These are phyloP conservation scores for Progne subis DNA, from an alignment of 2,113 vertebrate genomes.

Conservation along the genomic window DNA sequence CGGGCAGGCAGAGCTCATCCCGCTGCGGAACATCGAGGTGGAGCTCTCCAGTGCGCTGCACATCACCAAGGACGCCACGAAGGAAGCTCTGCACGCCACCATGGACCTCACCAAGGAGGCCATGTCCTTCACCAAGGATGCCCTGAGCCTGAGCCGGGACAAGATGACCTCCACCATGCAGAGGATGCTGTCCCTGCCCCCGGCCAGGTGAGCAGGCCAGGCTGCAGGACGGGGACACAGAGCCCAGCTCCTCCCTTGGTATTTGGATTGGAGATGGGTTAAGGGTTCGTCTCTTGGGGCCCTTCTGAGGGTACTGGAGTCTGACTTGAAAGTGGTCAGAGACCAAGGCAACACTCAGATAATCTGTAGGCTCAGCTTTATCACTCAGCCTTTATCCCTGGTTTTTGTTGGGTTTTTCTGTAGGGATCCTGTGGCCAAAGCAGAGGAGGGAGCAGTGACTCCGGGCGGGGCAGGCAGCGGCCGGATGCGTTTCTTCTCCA, in stretches of 20 bases:
- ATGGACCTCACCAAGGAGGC: slow-evolving; percentile 96
- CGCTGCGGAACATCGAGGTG: slow-evolving; percentile 84
- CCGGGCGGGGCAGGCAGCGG: slow-evolving; percentile 48
- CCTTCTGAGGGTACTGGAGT: neutral
- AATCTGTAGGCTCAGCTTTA: neutral
- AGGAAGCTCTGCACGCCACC: slow-evolving; percentile 88
- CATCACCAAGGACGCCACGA: slow-evolving; percentile 90
- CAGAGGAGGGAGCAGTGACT: slow-evolving; percentile 75
- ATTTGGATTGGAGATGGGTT: neutral
- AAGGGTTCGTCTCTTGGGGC: neutral
- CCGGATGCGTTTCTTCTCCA: slow-evolving; percentile 78
- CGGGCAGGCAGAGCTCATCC: slow-evolving; percentile 68
- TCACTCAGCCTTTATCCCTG: neutral
- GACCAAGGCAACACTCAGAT: neutral
- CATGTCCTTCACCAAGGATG: slow-evolving; percentile 91
- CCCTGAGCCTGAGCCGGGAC: slow-evolving; percentile 88
- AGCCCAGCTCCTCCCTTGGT: neutral
- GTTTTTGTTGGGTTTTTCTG: neutral
- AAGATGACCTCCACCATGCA: slow-evolving; percentile 88
- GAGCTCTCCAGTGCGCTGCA: slow-evolving; percentile 88
- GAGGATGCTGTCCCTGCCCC: slow-evolving; percentile 85
- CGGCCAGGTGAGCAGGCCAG: slow-evolving; percentile 77
- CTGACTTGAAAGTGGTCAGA: neutral
- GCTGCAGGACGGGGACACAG: neutral
- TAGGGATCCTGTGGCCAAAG: slow-evolving; percentile 82